These are phyloP conservation scores for Ptilonorhynchus violaceus DNA, from an alignment of 2,113 vertebrate genomes.

Conservation along the genomic window DNA sequence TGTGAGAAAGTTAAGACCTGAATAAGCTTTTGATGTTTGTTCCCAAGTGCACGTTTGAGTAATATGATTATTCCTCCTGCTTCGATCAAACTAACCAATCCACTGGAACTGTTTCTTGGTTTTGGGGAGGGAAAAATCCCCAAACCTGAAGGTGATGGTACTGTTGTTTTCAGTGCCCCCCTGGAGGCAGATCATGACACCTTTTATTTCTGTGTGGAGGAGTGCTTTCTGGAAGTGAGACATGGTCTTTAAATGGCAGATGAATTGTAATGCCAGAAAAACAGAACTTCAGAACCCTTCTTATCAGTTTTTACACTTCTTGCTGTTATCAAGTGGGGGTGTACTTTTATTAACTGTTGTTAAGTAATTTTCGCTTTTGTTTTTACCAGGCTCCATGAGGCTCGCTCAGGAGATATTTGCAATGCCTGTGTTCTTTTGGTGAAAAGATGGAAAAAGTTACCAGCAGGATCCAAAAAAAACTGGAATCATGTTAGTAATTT, in stretches of 20 bases:
- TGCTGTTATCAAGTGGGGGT: background rate
- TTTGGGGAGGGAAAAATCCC: background rate
- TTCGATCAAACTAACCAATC: background rate
- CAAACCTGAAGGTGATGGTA: background rate
- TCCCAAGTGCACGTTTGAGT: background rate
- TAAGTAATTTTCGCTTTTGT: background rate
- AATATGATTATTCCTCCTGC: background rate
- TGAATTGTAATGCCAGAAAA: background rate
- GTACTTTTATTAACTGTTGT: background rate
- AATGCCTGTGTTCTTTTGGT: constrained; percentile 97
- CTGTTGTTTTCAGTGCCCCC: background rate
- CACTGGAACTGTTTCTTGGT: background rate
- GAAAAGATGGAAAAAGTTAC: constrained; percentile 98
- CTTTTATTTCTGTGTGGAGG: background rate
- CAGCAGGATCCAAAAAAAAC: constrained; percentile 96
- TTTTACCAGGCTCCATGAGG: constrained; percentile 86
- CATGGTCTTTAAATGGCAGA: background rate
- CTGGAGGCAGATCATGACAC: background rate
- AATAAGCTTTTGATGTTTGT: constrained; percentile 6
- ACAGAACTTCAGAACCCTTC: background rate
- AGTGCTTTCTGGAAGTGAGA: background rate
- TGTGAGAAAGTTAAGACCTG: constrained; percentile 6
- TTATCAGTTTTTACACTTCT: background rate
- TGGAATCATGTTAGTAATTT: constrained; percentile 93
- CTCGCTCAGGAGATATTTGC: constrained; percentile 96